Conservation (phyloP, 2,113 vertebrate species). For the Hirundichthys speculiger region DNA sequence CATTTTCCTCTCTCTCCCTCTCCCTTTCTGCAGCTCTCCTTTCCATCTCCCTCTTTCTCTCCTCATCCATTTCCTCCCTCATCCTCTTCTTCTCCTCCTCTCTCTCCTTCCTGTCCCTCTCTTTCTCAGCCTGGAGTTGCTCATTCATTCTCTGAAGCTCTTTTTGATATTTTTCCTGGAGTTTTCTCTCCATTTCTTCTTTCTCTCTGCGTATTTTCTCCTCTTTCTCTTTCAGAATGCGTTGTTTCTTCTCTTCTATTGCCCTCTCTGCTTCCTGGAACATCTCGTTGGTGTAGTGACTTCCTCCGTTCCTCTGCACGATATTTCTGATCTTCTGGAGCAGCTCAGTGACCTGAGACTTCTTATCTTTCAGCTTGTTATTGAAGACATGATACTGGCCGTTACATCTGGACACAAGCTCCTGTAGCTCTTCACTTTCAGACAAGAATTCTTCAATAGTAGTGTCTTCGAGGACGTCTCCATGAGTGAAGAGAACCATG, state of each 20-base stretch:
- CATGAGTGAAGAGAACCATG: conserved; percentile 10
- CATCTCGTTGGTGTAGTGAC: conserved; percentile 17
- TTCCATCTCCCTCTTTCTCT: background rate
- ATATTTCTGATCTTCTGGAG: conserved; percentile 13
- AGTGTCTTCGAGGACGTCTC: background rate
- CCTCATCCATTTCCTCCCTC: background rate
- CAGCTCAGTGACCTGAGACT: conserved; percentile 2
- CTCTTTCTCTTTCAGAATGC: background rate
- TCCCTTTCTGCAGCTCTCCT: background rate
- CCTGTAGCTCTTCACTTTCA: background rate
- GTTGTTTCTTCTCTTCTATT: conserved; percentile 3
- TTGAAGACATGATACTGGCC: conserved; percentile 14
- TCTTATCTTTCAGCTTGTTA: background rate
- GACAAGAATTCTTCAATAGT: background rate
- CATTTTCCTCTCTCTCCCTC: background rate
- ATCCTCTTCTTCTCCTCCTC: background rate
- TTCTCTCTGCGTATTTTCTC: conserved; percentile 1
- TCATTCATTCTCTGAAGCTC: background rate
- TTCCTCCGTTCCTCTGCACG: conserved; percentile 13
- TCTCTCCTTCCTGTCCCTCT: background rate
- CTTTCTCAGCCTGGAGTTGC: background rate
- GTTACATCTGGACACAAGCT: conserved; percentile 6
- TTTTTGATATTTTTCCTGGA: background rate
- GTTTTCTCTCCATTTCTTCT: background rate
- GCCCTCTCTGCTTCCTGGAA: conserved; percentile 1